These are phyloP conservation scores for Flabesymbios commensalis DNA, from an alignment of 2,888 invertebrate genomes.

Conservation along the genomic window DNA sequence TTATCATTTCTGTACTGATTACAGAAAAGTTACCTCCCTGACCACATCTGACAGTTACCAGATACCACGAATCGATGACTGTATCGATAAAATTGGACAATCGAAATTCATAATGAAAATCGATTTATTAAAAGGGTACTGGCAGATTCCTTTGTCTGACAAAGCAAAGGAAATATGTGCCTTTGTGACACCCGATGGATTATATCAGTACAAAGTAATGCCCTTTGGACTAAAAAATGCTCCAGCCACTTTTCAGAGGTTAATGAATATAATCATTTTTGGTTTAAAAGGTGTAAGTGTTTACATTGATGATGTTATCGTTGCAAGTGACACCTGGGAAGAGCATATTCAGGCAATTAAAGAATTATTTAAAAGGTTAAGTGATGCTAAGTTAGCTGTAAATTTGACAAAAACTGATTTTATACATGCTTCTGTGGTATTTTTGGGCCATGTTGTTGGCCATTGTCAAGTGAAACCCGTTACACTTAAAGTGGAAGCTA, in stretches of 20 bases:
- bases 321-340: no score
- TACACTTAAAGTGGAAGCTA: constrained; percentile 13
- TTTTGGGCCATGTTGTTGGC: constrained; percentile 31
- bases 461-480: constrained; percentile 12
- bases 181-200: not conserved
- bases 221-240: not conserved
- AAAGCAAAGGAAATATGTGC: not conserved
- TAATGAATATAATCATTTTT: not conserved
- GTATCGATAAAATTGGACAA: no score
- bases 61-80: no score
- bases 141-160: no score
- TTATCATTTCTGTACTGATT: no score
- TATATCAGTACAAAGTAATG: not conserved
- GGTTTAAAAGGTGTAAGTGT: not conserved
- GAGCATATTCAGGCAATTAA: not conserved
- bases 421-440: constrained; percentile 22
- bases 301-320: not conserved
- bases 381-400: constrained; percentile 1
- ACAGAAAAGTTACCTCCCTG: no score
- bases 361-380: not conserved
- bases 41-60: no score
- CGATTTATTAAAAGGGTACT: no score
- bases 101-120: no score
- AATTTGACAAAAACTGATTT: constrained; percentile 19
- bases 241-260: not conserved